Base-by-base conservation (phyloP, 2,797 vertebrate genomes). In the Toxotes lorentzi region DNA sequence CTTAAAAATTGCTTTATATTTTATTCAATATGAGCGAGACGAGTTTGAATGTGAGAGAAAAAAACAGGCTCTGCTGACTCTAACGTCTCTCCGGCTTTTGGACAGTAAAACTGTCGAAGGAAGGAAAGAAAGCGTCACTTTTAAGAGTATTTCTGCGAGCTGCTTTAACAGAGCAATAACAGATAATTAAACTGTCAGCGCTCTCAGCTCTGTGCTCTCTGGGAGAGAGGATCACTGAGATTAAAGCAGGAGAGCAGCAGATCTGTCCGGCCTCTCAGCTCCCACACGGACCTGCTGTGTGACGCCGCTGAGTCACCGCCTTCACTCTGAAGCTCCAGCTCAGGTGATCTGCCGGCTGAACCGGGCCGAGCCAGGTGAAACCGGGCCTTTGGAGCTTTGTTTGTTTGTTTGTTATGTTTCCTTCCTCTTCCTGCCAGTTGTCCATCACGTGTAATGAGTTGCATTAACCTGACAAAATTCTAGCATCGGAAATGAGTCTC, bases 181-280 rank as follows among this genome's bases (percentile, higher is more conserved):
- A 81, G 78, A 84, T 84, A 79, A 86, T 79, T 81, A 81, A 86
- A 73, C 4, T 84, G 85, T 84, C 84, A 78, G 81, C 48, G 65
- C 58, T 50, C 32, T 56, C 57, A 2, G 73, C 79, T 76, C 73
- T 1, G 34, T 4, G 71, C 71, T 70, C 73, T 63, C 67, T 7
- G 56, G 56, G 67, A 57, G 73, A 71, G 74, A 70, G 78, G 79
- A 82, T 86, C 83, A 82, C 76, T 27, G 54, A 79, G 78, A 86
- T 86, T 86, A 86, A 78, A 69, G 81, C 79, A 34, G 60, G 13
- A 30, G 32, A 27, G 40, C n/a, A 60, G 62, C 72, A 19, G 32
- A 73, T 59, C 73, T 13, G 79, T 71, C 76, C 67, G 1, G 64
- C 76, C 79, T 50, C 70, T 78, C 75, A 64, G 82, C 27, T 30